These are phyloP conservation scores for Hemibagrus wyckioides DNA, from an alignment of 2,113 vertebrate genomes.

Conservation along the genomic window DNA sequence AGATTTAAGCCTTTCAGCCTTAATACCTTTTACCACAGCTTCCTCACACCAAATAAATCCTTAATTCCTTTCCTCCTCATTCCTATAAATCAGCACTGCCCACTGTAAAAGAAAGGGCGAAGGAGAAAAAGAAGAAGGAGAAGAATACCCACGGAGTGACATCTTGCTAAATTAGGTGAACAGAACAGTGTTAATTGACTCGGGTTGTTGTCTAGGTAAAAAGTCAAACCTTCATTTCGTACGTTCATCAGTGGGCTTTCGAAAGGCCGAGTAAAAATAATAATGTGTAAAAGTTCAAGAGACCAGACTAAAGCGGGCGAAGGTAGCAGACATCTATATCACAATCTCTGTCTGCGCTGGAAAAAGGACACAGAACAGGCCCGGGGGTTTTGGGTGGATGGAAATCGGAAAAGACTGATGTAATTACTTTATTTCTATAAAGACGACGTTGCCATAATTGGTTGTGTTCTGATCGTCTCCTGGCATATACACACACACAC, in stretches of 20 bases:
- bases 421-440: too few species aligned
- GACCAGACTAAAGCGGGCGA: slow-evolving; percentile 26
- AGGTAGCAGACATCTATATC: slow-evolving; percentile 47
- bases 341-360: slow-evolving; percentile 25
- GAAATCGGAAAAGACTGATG: too few species aligned
- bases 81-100: neutral
- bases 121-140: too few species aligned
- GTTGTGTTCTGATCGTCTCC: too few species aligned
- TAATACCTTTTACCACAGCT: neutral
- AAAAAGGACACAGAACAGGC: neutral
- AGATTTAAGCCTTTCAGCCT: neutral
- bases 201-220: slow-evolving; percentile 19
- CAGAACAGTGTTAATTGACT: neutral
- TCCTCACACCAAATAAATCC: neutral
- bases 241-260: slow-evolving; percentile 9
- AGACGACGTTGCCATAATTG: too few species aligned
- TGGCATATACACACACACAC: neutral
- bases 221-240: slow-evolving; percentile 31
- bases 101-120: neutral
- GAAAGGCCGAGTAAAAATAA: neutral
- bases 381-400: neutral
- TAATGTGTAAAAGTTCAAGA: slow-evolving; percentile 40
- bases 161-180: neutral
- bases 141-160: too few species aligned
- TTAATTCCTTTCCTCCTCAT: neutral